Evolutionary conservation across 2,888 invertebrate species (phyloP).

Genomic region (Smittia sp.): DNA sequence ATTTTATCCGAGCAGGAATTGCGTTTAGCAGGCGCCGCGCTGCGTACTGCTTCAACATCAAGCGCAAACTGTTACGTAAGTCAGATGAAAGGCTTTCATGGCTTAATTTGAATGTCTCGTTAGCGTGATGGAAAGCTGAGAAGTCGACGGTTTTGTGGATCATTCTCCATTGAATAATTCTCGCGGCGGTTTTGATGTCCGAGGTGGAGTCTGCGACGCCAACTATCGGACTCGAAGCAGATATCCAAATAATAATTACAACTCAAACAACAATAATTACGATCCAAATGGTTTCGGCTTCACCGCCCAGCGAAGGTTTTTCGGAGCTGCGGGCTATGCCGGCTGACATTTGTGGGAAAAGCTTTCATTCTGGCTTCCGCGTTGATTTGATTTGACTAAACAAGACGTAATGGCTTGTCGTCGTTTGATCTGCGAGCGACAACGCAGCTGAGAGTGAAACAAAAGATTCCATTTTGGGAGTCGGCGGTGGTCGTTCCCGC

Average conservation of each 20-base stretch:
- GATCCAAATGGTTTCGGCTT: neutral
- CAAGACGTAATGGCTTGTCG: constrained; percentile 1
- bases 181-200: constrained; percentile 21
- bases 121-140: neutral
- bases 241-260: neutral
- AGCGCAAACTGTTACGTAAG: constrained; percentile 22
- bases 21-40: neutral
- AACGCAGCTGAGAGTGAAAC: too few relatives aligned
- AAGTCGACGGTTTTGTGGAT: constrained; percentile 23
- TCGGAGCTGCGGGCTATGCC: neutral
- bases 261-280: neutral
- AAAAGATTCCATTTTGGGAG: too few relatives aligned
- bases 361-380: neutral
- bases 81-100: neutral
- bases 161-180: constrained; percentile 13
- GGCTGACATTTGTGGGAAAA: neutral
- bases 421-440: neutral
- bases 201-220: neutral
- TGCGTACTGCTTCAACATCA: neutral
- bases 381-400: neutral
- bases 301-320: too few relatives aligned
- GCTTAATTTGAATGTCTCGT: neutral
- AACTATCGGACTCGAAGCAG: neutral
- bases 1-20: constrained; percentile 15
- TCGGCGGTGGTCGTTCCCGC: too few relatives aligned